Percentiles rank a stretch among this genome's conserved stretches.
These are phyloP conservation scores for Phrixothrix hirtus DNA, from an alignment of 2,888 invertebrate species.

Conservation along the genomic window DNA sequence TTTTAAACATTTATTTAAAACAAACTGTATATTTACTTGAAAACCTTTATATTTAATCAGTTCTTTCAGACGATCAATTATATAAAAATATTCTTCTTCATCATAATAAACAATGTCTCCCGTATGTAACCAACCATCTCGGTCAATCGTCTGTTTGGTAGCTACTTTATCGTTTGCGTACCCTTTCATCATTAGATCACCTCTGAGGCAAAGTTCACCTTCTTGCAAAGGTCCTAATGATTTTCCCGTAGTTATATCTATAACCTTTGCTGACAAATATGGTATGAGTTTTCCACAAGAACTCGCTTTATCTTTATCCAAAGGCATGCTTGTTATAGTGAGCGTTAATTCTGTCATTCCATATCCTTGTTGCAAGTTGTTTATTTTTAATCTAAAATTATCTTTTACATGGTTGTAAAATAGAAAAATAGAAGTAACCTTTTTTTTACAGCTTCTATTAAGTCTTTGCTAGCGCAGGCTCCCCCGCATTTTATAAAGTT, in stretches of 20 bases:
- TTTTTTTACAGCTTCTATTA: slow-evolving; percentile 43
- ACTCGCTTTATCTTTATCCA: slow-evolving; percentile 56
- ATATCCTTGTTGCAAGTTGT: slow-evolving; percentile 69
- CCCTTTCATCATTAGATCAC: slow-evolving; percentile 62
- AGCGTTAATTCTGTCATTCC: slow-evolving; percentile 77
- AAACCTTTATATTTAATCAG: slow-evolving; percentile 89
- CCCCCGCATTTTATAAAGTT: slow-evolving; percentile 72
- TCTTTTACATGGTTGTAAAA: too few relatives aligned
- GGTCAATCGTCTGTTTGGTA: slow-evolving; percentile 66
- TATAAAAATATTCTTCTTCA: slow-evolving; percentile 74
- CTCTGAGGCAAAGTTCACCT: slow-evolving; percentile 83
- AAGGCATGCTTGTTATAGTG: slow-evolving; percentile 55
- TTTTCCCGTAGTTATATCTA: slow-evolving; percentile 66
- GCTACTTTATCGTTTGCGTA: slow-evolving; percentile 72
- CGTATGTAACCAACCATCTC: slow-evolving; percentile 75
- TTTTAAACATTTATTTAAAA: neutral
- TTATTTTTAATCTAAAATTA: slow-evolving; percentile 36
- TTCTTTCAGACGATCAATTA: slow-evolving; percentile 86
- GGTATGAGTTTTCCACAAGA: slow-evolving; percentile 67
- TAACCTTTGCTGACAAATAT: slow-evolving; percentile 65
- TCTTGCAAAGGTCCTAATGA: slow-evolving; percentile 64
- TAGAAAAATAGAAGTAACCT: slow-evolving; percentile 6
- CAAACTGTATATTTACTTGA: slow-evolving; percentile 60
- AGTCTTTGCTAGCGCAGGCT: slow-evolving; percentile 64
- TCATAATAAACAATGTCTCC: slow-evolving; percentile 87